Percentiles rank a stretch among this genome's conserved stretches.
These are phyloP conservation scores for Oryzias curvinotus DNA, from an alignment of 2,113 vertebrate species.

Conservation along the genomic window DNA sequence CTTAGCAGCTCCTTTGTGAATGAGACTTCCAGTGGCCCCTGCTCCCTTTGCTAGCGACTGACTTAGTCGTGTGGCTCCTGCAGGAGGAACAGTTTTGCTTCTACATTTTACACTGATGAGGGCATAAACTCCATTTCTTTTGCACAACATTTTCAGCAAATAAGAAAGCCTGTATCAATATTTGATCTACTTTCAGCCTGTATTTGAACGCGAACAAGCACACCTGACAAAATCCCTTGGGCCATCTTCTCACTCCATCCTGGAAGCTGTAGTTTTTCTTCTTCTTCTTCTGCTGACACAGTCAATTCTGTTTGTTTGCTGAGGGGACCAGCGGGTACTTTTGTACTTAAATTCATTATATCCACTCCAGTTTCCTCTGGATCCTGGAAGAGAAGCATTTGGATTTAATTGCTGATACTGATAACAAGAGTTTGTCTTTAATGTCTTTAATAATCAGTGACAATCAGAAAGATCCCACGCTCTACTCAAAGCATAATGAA, in stretches of 20 bases:
- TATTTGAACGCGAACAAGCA: slow-evolving; percentile 8
- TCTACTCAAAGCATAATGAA: not conserved
- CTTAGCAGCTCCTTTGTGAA: slow-evolving; percentile 89
- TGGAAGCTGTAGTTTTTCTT: slow-evolving; percentile 77
- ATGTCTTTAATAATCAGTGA: not conserved
- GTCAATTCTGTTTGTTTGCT: slow-evolving; percentile 46
- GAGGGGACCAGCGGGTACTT: slow-evolving; percentile 73
- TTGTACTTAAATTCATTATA: slow-evolving; percentile 81
- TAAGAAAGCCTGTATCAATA: not conserved
- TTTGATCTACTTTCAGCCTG: not conserved
- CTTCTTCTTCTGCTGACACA: slow-evolving; percentile 53
- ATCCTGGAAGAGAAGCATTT: slow-evolving; percentile 64
- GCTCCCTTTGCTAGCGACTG: slow-evolving; percentile 87
- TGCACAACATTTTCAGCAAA: not conserved
- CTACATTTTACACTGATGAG: not conserved
- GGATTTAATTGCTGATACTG: not conserved
- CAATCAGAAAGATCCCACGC: not conserved
- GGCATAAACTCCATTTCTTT: too few species aligned
- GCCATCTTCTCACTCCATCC: slow-evolving; percentile 95
- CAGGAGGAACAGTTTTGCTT: slow-evolving; percentile 24
- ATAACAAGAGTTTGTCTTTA: too few species aligned
- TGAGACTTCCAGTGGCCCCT: slow-evolving; percentile 88
- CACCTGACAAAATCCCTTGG: slow-evolving; percentile 90
- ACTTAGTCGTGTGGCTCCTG: slow-evolving; percentile 90
- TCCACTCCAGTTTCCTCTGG: slow-evolving; percentile 73